These are phyloP conservation scores for Rotaria macrura DNA, from an alignment of 2,888 invertebrate genomes.

Conservation along the genomic window DNA sequence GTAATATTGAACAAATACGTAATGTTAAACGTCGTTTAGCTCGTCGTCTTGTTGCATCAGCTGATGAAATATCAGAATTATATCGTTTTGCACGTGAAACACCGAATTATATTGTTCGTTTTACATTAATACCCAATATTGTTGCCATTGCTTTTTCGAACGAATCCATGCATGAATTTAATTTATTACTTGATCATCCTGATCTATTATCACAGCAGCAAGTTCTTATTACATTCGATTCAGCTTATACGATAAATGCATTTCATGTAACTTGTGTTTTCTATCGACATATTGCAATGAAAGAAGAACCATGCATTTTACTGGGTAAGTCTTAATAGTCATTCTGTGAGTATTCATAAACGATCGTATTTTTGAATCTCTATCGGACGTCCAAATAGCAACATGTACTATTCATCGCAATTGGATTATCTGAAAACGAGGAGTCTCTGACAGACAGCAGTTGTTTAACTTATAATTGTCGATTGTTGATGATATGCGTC, in stretches of 20 bases:
- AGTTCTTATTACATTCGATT: slow-evolving; percentile 20
- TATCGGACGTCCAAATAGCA: too few species aligned
- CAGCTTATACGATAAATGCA: background rate
- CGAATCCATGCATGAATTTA: slow-evolving; percentile 19
- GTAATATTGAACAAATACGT: slow-evolving; percentile 9
- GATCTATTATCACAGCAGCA: background rate
- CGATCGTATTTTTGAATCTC: too few species aligned
- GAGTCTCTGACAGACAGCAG: too few species aligned
- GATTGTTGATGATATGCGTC: too few species aligned
- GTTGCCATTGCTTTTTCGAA: background rate
- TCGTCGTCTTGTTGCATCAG: slow-evolving; percentile 17
- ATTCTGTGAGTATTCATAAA: too few species aligned
- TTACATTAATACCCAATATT: slow-evolving; percentile 4
- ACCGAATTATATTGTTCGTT: background rate
- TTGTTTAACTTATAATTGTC: too few species aligned
- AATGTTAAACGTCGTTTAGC: slow-evolving; percentile 19
- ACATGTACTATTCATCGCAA: too few species aligned
- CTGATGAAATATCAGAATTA: slow-evolving; percentile 17
- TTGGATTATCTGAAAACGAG: too few species aligned
- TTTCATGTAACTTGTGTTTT: background rate
- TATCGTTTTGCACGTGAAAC: slow-evolving; percentile 23
- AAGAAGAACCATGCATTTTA: slow-evolving; percentile 17
- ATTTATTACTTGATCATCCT: background rate
- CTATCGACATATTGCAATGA: background rate
- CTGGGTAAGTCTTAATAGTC: background rate